Percentiles rank a stretch among this genome's conserved stretches.
Evolutionary conservation across 2,888 invertebrate genomes (phyloP).

Genomic region (Polydesmus complanatus): DNA sequence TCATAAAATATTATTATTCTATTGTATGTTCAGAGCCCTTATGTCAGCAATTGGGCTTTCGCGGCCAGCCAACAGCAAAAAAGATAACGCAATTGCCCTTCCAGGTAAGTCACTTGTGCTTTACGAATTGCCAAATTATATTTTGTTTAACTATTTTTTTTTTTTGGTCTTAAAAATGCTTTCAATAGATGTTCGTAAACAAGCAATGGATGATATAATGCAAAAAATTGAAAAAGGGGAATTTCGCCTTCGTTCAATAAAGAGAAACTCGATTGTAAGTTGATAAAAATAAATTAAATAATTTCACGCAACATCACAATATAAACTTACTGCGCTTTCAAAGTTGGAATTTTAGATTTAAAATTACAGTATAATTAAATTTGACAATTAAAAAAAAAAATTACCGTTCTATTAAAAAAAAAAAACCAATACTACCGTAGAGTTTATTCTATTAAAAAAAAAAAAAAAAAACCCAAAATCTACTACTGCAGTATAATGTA

Average conservation of each 20-base stretch:
- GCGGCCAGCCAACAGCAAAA: neutral
- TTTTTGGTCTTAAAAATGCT: neutral
- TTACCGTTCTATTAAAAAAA: too few relatives aligned
- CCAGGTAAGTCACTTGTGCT: neutral
- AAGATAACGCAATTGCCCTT: neutral
- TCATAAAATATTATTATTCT: neutral
- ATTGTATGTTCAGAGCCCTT: neutral
- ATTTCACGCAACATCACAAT: too few relatives aligned
- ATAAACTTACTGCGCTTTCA: too few relatives aligned
- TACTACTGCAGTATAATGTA: too few relatives aligned
- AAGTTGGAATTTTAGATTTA: too few relatives aligned
- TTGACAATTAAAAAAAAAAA: neutral
- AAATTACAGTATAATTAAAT: neutral
- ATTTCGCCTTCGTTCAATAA: neutral
- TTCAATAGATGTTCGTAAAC: neutral
- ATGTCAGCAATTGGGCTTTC: constrained; percentile 8
- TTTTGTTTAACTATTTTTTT: too few relatives aligned
- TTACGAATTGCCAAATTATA: too few relatives aligned
- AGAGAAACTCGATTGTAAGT: neutral
- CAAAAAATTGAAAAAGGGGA: constrained; percentile 8
- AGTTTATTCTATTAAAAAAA: too few relatives aligned
- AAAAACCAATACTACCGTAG: too few relatives aligned
- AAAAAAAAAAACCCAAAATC: too few relatives aligned
- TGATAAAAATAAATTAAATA: neutral
- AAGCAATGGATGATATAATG: constrained; percentile 11